Conservation (phyloP, 1,140 invertebrate genomes). For the Orchestia grillus region DNA sequence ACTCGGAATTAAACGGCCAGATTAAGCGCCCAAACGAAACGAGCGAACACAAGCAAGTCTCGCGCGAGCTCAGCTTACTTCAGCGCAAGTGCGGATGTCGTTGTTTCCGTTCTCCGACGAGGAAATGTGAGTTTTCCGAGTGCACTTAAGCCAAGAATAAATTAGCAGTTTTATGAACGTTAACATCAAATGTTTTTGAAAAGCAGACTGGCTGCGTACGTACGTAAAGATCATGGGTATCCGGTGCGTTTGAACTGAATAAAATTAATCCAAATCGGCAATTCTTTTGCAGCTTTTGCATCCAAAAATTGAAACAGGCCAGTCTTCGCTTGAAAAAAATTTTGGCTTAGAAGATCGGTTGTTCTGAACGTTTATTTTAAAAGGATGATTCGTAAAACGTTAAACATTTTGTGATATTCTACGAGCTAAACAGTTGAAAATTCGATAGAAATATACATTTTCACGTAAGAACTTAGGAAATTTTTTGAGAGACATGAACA, state of each 20-base stretch:
- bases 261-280: not conserved
- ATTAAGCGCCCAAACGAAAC: slow-evolving; percentile 44
- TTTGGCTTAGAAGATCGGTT: no score
- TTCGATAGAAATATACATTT: no score
- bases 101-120: not conserved
- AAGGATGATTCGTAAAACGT: no score
- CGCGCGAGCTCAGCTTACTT: not conserved
- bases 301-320: no score
- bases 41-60: not conserved
- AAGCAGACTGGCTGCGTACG: not conserved
- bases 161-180: not conserved
- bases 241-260: not conserved
- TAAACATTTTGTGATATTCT: no score
- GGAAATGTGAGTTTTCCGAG: not conserved
- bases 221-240: not conserved
- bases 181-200: not conserved
- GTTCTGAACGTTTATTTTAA: no score
- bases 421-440: no score
- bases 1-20: slow-evolving; percentile 48
- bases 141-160: not conserved
- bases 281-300: no score
- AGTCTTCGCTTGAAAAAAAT: no score
- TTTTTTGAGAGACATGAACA: no score
- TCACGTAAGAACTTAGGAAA: no score
- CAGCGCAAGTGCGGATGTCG: not conserved